phyloP scores from a whole-genome alignment of 2,888 invertebrate genomes.

The Drosophila lutescens region DNA sequence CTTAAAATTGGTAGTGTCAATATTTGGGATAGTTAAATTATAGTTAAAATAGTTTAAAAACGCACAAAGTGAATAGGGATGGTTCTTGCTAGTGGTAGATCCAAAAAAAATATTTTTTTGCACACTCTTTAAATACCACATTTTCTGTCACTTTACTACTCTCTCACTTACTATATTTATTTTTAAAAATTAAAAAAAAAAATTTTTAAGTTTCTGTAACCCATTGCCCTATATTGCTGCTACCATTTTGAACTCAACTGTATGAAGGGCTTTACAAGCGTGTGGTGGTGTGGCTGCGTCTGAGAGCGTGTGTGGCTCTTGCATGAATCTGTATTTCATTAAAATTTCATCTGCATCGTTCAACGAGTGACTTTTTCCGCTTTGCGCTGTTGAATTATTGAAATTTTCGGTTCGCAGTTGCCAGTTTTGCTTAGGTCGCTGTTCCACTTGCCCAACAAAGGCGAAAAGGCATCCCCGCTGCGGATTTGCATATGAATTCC shows the following conservation, averaged over 20 bases:
- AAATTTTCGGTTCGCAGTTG: conserved; percentile 73
- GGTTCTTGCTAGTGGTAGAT: no score
- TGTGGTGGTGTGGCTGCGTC: conserved; percentile 17
- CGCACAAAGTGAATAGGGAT: no score
- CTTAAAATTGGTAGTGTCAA: no score
- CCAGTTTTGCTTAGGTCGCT: conserved; percentile 51
- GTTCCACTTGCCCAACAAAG: conserved; percentile 48
- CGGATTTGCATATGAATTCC: conserved; percentile 41
- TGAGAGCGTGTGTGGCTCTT: conserved; percentile 48
- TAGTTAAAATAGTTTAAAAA: no score
- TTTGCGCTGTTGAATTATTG: conserved; percentile 79
- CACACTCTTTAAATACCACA: no score
- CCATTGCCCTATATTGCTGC: neutral
- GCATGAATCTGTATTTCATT: conserved; percentile 79
- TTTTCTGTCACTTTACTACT: no score
- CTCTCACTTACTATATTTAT: no score
- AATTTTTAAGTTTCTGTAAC: neutral
- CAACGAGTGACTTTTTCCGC: conserved; percentile 80
- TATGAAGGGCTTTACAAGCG: conserved; percentile 11
- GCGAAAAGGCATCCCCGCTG: conserved; percentile 44
- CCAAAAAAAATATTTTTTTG: no score
- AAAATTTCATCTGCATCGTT: conserved; percentile 80
- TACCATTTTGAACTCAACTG: conserved; percentile 2
- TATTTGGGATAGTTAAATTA: no score
- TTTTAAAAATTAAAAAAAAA: no score